These are phyloP conservation scores for Ormyrus rosae DNA, from an alignment of 2,888 invertebrate species.

Conservation along the genomic window DNA sequence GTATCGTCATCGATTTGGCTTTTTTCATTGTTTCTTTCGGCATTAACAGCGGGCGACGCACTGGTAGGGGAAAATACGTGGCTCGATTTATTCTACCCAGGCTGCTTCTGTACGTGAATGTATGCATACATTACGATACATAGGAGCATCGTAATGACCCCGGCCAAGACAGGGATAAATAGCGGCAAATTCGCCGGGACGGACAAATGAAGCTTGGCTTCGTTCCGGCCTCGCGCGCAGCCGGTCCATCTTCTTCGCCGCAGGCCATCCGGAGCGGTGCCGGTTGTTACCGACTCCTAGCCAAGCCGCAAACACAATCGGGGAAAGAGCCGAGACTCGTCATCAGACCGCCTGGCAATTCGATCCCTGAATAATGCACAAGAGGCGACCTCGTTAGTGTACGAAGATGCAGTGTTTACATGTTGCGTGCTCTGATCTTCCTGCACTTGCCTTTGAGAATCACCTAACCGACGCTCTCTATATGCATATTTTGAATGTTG, in stretches of 20 bases:
- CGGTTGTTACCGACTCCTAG: background rate
- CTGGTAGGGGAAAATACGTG: conserved; percentile 42
- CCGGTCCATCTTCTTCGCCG: conserved; percentile 25
- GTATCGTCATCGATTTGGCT: conserved; percentile 28
- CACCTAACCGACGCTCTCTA: too few species aligned
- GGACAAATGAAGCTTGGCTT: conserved; percentile 38
- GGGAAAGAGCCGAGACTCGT: background rate
- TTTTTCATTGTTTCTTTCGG: conserved; percentile 15
- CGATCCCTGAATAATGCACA: conserved; percentile 58
- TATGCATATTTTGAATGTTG: too few species aligned
- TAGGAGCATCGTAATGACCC: conserved; percentile 2
- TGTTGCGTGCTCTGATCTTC: background rate
- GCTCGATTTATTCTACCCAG: conserved; percentile 25
- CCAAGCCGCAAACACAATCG: conserved; percentile 1
- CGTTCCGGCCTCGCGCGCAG: background rate
- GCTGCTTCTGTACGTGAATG: too few species aligned
- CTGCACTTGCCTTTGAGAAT: background rate
- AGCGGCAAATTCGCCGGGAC: conserved; percentile 23
- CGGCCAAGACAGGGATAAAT: conserved; percentile 43
- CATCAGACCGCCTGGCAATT: conserved; percentile 26
- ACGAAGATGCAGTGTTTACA: conserved; percentile 35
- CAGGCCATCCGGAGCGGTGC: background rate
- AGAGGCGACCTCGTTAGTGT: conserved; percentile 45
- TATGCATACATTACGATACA: background rate
- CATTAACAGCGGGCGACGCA: conserved; percentile 34